Percentiles rank a stretch among this genome's conserved stretches.
Evolutionary conservation across 1,140 invertebrate species (phyloP).

Genomic region (Polyergus mexicanus): DNA sequence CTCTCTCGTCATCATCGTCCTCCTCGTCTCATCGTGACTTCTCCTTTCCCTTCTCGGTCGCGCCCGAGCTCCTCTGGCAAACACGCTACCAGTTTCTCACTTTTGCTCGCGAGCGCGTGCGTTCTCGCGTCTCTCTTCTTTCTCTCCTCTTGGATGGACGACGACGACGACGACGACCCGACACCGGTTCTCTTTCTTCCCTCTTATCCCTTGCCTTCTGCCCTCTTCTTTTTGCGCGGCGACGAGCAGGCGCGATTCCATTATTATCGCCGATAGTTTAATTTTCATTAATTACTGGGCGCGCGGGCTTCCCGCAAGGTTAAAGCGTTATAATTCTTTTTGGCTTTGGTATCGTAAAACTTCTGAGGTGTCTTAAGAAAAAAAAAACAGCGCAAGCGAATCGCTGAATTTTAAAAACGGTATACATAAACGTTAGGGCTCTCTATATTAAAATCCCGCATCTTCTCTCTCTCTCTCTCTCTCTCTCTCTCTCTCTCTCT

Average conservation of each 20-base stretch:
- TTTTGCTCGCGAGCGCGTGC: constrained; percentile 65
- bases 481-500: too few species aligned
- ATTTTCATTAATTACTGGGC: constrained; percentile 51
- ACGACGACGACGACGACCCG: constrained; percentile 23
- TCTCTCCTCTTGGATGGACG: constrained; percentile 32
- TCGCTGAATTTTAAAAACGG: constrained; percentile 1
- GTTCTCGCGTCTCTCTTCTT: constrained; percentile 51
- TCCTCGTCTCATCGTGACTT: constrained; percentile 23
- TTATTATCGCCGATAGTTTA: constrained; percentile 67
- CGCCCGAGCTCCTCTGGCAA: constrained; percentile 60
- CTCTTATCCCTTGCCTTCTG: constrained; percentile 60
- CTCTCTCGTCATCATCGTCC: constrained; percentile 40
- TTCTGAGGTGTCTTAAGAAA: background rate
- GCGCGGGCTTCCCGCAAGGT: background rate
- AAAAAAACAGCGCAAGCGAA: background rate
- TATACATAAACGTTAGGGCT: background rate
- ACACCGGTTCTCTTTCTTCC: constrained; percentile 61
- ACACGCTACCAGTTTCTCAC: constrained; percentile 71
- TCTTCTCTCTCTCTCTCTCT: too few species aligned
- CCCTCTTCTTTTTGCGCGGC: constrained; percentile 32
- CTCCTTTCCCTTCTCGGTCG: constrained; percentile 58
- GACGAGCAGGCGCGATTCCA: constrained; percentile 51
- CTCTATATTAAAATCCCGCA: too few species aligned
- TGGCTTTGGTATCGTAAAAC: background rate
- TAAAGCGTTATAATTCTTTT: background rate